phyloP scores from a whole-genome alignment of 2,797 vertebrate species.

The Aselliscus stoliczkanus region DNA sequence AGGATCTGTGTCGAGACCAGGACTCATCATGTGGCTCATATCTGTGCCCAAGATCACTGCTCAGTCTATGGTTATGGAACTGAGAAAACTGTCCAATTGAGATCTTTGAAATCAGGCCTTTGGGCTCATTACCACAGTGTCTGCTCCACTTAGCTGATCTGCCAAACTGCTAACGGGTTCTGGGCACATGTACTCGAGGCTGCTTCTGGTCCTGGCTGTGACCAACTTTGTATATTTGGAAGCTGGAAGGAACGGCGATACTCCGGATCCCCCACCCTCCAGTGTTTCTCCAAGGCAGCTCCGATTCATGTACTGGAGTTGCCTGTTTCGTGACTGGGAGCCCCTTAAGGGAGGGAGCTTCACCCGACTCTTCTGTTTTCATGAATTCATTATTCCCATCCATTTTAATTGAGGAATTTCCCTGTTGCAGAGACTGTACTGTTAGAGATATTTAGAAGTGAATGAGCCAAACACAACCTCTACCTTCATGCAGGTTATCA shows the following conservation, averaged over 20 bases:
- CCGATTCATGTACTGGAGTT: not conserved
- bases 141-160: not conserved
- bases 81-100: not conserved
- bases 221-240: not conserved
- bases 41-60: not conserved
- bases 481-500: not conserved
- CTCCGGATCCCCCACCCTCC: not conserved
- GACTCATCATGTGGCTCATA: not conserved
- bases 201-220: not conserved
- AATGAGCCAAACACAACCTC: not conserved
- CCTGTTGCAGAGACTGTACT: not conserved
- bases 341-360: not conserved
- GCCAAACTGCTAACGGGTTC: not conserved
- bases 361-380: not conserved
- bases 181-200: not conserved
- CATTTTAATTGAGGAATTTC: not conserved
- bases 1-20: not conserved
- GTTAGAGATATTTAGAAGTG: not conserved
- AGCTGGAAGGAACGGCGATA: not conserved
- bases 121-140: not conserved
- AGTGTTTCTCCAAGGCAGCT: not conserved
- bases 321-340: not conserved
- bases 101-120: slow-evolving; percentile 28
- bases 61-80: not conserved
- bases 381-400: not conserved